These are phyloP conservation scores for Mactra quadrangularis DNA, from an alignment of 1,140 invertebrate species.

Conservation along the genomic window DNA sequence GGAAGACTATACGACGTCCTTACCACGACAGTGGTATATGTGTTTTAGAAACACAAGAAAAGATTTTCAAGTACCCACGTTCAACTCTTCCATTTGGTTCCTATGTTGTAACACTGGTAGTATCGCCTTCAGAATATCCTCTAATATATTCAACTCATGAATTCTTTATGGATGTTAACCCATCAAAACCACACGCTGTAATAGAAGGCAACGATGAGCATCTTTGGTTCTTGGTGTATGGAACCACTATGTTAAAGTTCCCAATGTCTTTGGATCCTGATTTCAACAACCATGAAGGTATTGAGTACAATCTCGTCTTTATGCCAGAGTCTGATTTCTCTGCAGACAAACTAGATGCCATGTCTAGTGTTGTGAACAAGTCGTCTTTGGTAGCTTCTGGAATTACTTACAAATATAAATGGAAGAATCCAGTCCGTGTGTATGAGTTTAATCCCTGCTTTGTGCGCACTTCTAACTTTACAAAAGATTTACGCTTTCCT, in stretches of 20 bases:
- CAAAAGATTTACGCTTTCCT: slow-evolving; percentile 64
- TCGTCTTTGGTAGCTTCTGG: slow-evolving; percentile 65
- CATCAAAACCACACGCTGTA: slow-evolving; percentile 75
- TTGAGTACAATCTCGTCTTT: slow-evolving; percentile 75
- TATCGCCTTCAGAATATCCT: slow-evolving; percentile 67
- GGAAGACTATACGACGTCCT: slow-evolving; percentile 63
- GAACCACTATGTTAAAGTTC: slow-evolving; percentile 76
- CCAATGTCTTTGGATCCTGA: slow-evolving; percentile 78
- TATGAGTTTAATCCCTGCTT: slow-evolving; percentile 72
- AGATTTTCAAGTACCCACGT: slow-evolving; percentile 69
- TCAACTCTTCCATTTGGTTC: slow-evolving; percentile 77
- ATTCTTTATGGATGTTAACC: slow-evolving; percentile 69
- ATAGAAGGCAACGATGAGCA: slow-evolving; percentile 72
- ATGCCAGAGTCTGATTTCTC: slow-evolving; percentile 64
- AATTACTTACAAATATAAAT: slow-evolving; percentile 67
- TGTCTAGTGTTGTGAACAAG: slow-evolving; percentile 45
- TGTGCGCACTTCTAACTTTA: slow-evolving; percentile 48
- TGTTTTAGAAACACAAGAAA: slow-evolving; percentile 58
- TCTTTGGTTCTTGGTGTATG: slow-evolving; percentile 72
- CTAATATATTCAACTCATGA: slow-evolving; percentile 57
- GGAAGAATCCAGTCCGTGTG: slow-evolving; percentile 69
- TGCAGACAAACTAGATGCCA: slow-evolving; percentile 25
- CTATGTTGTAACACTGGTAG: slow-evolving; percentile 75
- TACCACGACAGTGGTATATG: slow-evolving; percentile 71
- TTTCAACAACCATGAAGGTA: slow-evolving; percentile 65